These are phyloP conservation scores for Stigmatopora nigra DNA, from an alignment of 2,113 vertebrate genomes.

Conservation along the genomic window DNA sequence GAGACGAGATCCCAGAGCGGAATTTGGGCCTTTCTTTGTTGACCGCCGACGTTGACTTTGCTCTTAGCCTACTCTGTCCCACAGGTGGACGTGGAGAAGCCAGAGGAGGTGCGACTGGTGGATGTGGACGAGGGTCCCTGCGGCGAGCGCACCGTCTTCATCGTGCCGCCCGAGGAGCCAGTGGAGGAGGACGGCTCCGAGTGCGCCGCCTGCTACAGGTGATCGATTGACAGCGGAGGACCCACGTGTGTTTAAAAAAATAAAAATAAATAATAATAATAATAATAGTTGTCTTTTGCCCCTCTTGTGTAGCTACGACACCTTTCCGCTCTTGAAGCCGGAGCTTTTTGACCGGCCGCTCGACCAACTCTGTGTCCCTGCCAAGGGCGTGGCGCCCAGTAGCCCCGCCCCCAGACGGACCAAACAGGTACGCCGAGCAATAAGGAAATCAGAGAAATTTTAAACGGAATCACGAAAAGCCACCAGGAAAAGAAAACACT, in stretches of 20 bases:
- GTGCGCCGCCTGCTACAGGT: constrained; percentile 77
- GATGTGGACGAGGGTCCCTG: constrained; percentile 82
- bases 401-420: constrained; percentile 89
- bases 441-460: too few relatives aligned
- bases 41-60: too few relatives aligned
- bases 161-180: constrained; percentile 86
- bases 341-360: constrained; percentile 81
- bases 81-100: constrained; percentile 83
- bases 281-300: not conserved
- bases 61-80: not conserved
- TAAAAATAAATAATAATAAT: too few relatives aligned
- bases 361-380: constrained; percentile 75
- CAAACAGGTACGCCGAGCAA: constrained; percentile 76
- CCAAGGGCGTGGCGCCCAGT: constrained; percentile 80
- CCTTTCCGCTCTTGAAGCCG: constrained; percentile 74
- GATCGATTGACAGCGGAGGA: not conserved
- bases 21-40: too few relatives aligned
- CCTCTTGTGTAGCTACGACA: constrained; percentile 74
- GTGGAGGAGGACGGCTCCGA: constrained; percentile 72
- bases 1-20: too few relatives aligned
- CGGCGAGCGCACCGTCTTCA: constrained; percentile 88
- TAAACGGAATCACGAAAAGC: too few relatives aligned
- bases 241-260: too few relatives aligned
- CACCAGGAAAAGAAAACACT: too few relatives aligned
- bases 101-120: constrained; percentile 74